These are phyloP conservation scores for Morinoia aosen DNA, from an alignment of 2,888 invertebrate species.

Conservation along the genomic window DNA sequence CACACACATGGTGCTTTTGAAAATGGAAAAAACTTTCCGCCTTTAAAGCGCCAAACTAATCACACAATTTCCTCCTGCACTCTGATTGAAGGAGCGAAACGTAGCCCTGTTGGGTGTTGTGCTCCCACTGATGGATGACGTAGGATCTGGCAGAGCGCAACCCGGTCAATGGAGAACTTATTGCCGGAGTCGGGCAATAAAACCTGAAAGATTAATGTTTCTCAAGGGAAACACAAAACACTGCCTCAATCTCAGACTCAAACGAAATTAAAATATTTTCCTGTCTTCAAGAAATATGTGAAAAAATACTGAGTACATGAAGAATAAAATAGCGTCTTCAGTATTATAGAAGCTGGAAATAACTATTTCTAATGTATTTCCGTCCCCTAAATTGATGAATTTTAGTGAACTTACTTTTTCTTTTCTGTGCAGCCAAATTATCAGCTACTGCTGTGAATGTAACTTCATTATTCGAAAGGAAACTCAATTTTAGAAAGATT, in stretches of 20 bases:
- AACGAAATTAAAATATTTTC: neutral
- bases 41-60: neutral
- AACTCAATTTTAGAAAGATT: too few species aligned
- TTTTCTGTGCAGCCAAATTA: too few species aligned
- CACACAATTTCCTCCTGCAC: neutral
- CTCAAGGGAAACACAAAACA: neutral
- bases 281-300: neutral
- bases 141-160: neutral
- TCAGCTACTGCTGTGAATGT: too few species aligned
- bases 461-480: too few species aligned
- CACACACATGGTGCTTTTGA: neutral
- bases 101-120: neutral
- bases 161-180: constrained; percentile 8
- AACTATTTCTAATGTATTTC: neutral
- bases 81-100: neutral
- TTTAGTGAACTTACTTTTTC: too few species aligned
- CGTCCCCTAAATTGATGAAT: neutral
- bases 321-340: neutral
- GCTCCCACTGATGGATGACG: neutral
- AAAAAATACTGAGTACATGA: neutral
- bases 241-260: neutral
- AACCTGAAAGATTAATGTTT: neutral
- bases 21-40: neutral
- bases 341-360: neutral
- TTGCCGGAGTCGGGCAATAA: neutral